Evolutionary conservation across 2,888 invertebrate species (phyloP), one percentile per base, ranked within the genome.

Genomic region (Lasioglossum villosulum): DNA sequence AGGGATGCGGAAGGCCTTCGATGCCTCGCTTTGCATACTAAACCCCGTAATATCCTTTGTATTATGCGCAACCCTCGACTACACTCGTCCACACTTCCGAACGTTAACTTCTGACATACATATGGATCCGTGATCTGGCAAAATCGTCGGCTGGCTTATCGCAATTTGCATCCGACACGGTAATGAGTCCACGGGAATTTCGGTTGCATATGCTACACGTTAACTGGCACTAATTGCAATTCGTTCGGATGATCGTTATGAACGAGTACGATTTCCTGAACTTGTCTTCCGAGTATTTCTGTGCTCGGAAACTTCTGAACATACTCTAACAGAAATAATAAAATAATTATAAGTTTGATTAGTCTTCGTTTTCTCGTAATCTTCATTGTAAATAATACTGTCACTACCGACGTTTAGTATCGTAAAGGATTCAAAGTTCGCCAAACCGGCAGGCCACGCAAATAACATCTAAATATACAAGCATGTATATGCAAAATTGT

Each of bases 31-130:
- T 86, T 83, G 86, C 88, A 84, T 88, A 80, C 82, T 68, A 83
- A 86, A 76, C 76, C 68, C 63, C 30, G 82, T 83, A 89, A 90
- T 89, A 89, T 90, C 88, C 83, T 89, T 89, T 87, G 86, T 86
- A 86, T 87, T 86, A 84, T 72, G 84, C 79, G 45, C 80, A 76
- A 87, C 84, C 75, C 80, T 82, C 66, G 34, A 63, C 80, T 30
- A 39, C 73, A 81, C 72, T 81, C 77, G 81, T 81, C 66, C 72
- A 52, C 71, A 66, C 70, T 80, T 75, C 34, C 56, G 83, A 73
- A 76, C 68, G 70, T 45, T 42, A 73, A 80, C 75, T 2, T 39
- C 56, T 34, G 56, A 76, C 83, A 66, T 87, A 75, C 83, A 88
- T 84, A 90, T 83, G 86, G 82, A 82, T 75, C 72, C 84, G 45